Base-by-base conservation (phyloP, 2,888 invertebrate genomes). In the Epirrhoe alternata region DNA sequence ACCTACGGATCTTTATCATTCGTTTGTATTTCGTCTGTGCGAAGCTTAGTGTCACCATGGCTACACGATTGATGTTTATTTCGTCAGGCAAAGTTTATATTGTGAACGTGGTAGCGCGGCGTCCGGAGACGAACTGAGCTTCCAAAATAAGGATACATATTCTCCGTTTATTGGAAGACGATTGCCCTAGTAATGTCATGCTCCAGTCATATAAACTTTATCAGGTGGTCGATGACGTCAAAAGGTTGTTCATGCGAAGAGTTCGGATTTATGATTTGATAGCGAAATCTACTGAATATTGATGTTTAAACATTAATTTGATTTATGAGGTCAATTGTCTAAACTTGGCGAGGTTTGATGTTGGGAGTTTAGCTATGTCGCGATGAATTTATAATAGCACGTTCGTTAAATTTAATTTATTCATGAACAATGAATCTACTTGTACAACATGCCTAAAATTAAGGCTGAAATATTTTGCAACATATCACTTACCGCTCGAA, bases 211-310 rank as follows among this genome's bases (percentile, higher is more conserved):
- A 81, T 81, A 80, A 81, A 83, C 74, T 77, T 84, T 85, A 87
- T 86, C 88, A 86, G 85, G 83, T 86, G 85, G 86, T 87, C 83
- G 82, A 82, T 89, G 89, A 89, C 89, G 89, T 90, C 87, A 87
- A 77, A 73, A 70, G 73, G 74, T 72, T 78, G 77, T 80, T 83
- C 79, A 82, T 82, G 79, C 80, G 71, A 80, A 74, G 76, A 77
- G 72, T 72, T 64, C 51, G 72, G 74, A 77, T 78, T 65, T 79
- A 81, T 79, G 79, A 74, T 73, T 74, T 57, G 63, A 74, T 74
- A 74, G 75, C 74, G 76, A 78, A 78, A 81, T 79, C 61, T 75
- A 69, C 62, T 67, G 67, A 74, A 76, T 75, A 75, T 82, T 74
- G 75, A 80, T 68, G 65, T 70, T 76, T 75, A 64, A 72, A 68